Evolutionary conservation across 2,797 vertebrate genomes (phyloP), one percentile per base, ranked within the genome.

Genomic region (Discoglossus pictus): DNA sequence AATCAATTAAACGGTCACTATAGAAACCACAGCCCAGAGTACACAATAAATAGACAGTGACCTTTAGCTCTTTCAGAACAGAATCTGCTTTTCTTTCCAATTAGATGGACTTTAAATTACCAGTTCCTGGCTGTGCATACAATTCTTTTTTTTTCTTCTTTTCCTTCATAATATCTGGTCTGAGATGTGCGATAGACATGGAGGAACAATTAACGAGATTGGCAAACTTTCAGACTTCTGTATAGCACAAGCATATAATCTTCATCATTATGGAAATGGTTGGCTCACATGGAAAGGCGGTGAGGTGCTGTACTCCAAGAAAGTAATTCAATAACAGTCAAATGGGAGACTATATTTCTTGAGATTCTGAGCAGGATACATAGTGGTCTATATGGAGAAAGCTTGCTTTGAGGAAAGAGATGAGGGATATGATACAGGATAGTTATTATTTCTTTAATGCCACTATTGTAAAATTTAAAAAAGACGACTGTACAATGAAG

Each of bases 61-160:
- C 65, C 66, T 69, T 69, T 69, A 54, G 21, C 58, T 40, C n/a
- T 38, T 61, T 61, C 27, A 69, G 50, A 55, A 46, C 15, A 23
- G 35, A 24, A 43, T 55, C 40, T 13, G 31, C 47, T 53, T 36
- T 54, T 68, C 47, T 7, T 38, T 24, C 65, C 65, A 68, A 68
- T 68, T 68, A 68, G 65, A n/a, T 46, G 10, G 34, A 53, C 39
- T 54, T 23, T 34, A 27, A 36, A 18, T 23, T 60, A 46, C 42
- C 42, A 43, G 20, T 15, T 31, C 23, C 18, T 60, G 42, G 61
- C 36, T 68, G 60, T 54, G 40, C 50, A 53, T 27, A 12, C 13
- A 51, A 18, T 43, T 21, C n/a, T 68, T 61, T 12, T 61, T n/a
- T 39, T 21, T 46, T 24, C 25, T 25, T 47, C 2, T 8, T 44